Percentiles rank a stretch among this genome's conserved stretches.
Evolutionary conservation across 2,797 vertebrate species (phyloP).

Genomic region (Hemibagrus guttatus): DNA sequence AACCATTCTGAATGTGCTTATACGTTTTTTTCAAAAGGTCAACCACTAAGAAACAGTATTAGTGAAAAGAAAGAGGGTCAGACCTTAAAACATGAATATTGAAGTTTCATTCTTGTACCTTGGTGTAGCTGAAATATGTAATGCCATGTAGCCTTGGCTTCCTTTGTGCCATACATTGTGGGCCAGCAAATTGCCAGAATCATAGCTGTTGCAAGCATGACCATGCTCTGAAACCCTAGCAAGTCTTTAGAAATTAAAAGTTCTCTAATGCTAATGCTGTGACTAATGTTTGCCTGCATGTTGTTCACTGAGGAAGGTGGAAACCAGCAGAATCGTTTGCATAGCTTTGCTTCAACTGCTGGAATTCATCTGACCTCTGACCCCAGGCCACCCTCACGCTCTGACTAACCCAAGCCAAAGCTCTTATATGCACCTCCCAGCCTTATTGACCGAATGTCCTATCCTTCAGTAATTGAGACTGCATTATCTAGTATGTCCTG

Average conservation of each 20-base stretch:
- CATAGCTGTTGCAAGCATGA: conserved; percentile 26
- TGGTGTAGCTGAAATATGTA: conserved; percentile 35
- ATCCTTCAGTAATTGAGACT: conserved; percentile 33
- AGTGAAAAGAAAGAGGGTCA: conserved; percentile 50
- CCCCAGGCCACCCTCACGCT: conserved; percentile 27
- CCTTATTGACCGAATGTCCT: conserved; percentile 50
- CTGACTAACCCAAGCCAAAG: conserved; percentile 41
- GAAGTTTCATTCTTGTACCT: conserved; percentile 23
- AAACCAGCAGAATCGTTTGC: conserved; percentile 25
- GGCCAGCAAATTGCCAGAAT: conserved; percentile 10
- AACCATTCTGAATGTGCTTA: conserved; percentile 60
- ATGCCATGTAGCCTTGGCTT: conserved; percentile 25
- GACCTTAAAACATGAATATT: conserved; percentile 26
- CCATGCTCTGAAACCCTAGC: conserved; percentile 13
- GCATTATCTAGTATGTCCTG: conserved; percentile 42
- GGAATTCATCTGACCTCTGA: conserved; percentile 24
- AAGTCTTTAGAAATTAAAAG: conserved; percentile 13
- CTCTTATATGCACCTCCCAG: conserved; percentile 40
- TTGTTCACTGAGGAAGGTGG: conserved; percentile 18
- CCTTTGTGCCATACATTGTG: conserved; percentile 17
- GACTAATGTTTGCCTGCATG: conserved; percentile 45
- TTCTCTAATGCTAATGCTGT: conserved; percentile 21
- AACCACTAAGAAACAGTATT: conserved; percentile 57
- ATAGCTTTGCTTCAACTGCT: conserved; percentile 14
- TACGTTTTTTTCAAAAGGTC: conserved; percentile 51